Conservation (phyloP, 2,113 vertebrate species). For the Pteruthius melanotis region DNA sequence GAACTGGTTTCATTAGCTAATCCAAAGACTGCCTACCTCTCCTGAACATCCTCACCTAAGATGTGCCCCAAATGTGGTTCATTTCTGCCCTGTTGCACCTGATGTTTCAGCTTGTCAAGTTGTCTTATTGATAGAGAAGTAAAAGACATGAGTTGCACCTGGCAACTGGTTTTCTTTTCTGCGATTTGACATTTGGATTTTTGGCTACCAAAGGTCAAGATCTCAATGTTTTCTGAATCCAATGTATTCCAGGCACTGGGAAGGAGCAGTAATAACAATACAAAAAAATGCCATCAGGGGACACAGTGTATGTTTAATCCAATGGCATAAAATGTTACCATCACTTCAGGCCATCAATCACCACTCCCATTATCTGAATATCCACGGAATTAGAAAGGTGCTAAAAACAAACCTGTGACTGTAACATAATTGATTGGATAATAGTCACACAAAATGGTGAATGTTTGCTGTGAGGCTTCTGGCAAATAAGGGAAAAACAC, state of each 20-base stretch:
- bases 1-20: background rate
- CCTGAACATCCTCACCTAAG: background rate
- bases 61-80: background rate
- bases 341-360: background rate
- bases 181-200: background rate
- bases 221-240: background rate
- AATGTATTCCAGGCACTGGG: background rate
- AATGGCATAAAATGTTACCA: background rate
- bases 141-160: background rate
- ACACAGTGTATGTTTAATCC: background rate
- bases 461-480: slow-evolving; percentile 70
- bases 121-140: background rate
- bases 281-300: background rate
- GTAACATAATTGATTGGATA: slow-evolving; percentile 83
- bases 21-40: background rate
- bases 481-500: slow-evolving; percentile 81
- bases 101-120: background rate
- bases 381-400: background rate
- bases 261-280: background rate
- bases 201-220: background rate
- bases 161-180: background rate
- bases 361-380: background rate
- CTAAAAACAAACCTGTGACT: slow-evolving; percentile 77
- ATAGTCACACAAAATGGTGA: slow-evolving; percentile 85
- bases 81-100: background rate